These are phyloP conservation scores for Ia io DNA, from an alignment of 2,113 vertebrate species.

Conservation along the genomic window DNA sequence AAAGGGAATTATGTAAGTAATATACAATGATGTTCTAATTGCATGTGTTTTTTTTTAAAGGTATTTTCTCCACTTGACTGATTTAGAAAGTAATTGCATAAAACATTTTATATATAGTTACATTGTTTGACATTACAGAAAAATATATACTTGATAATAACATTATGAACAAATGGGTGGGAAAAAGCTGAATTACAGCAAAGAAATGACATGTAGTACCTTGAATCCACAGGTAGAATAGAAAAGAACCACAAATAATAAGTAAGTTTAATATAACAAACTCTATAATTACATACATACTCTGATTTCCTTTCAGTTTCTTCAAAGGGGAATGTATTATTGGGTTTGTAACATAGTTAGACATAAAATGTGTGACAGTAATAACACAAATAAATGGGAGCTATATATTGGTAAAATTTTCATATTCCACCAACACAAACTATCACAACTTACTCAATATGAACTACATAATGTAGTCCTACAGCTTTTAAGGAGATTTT, in stretches of 20 bases:
- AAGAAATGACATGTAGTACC: background rate
- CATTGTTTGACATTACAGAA: background rate
- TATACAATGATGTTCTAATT: background rate
- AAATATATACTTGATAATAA: background rate
- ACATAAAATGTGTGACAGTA: background rate
- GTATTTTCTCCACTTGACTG: background rate
- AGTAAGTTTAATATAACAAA: background rate
- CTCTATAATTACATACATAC: background rate
- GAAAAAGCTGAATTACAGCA: background rate
- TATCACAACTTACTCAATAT: background rate
- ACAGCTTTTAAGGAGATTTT: background rate
- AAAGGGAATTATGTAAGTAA: background rate
- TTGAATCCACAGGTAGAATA: background rate
- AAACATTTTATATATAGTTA: background rate
- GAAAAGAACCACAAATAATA: background rate
- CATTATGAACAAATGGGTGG: background rate
- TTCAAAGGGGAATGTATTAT: background rate
- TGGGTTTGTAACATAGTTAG: background rate
- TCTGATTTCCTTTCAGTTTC: background rate
- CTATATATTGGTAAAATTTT: background rate
- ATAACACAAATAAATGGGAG: background rate
- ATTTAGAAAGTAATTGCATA: slow-evolving; percentile 19
- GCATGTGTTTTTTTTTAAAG: background rate
- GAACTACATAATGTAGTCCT: background rate
- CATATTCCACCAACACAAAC: background rate